These are phyloP conservation scores for Seira ritae DNA, from an alignment of 2,888 invertebrate species.

Conservation along the genomic window DNA sequence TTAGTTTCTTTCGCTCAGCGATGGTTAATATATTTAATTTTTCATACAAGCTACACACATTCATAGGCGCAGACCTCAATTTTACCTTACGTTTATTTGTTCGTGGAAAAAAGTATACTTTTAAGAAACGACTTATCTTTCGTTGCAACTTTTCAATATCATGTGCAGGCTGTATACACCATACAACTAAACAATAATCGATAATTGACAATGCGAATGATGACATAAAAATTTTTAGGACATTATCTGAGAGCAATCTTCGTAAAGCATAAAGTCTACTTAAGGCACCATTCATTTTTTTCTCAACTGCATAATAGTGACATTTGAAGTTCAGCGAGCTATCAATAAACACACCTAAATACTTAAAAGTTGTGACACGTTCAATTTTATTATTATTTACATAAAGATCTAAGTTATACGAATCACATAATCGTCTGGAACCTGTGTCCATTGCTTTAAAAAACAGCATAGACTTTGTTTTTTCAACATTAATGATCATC, in stretches of 20 bases:
- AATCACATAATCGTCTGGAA: background rate
- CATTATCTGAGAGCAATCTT: slow-evolving; percentile 17
- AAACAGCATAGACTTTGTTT: slow-evolving; percentile 46
- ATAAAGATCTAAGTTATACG: no score
- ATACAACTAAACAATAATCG: slow-evolving; percentile 35
- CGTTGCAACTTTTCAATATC: slow-evolving; percentile 20
- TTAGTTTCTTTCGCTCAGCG: background rate
- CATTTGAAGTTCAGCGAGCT: slow-evolving; percentile 5
- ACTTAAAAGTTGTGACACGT: slow-evolving; percentile 30
- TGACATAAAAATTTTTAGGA: slow-evolving; percentile 34
- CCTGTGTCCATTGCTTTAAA: slow-evolving; percentile 22
- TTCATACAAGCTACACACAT: background rate
- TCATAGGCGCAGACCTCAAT: background rate
- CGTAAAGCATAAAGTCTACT: slow-evolving; percentile 16
- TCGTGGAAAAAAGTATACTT: background rate
- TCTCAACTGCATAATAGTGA: slow-evolving; percentile 15
- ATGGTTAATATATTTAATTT: background rate
- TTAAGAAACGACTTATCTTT: slow-evolving; percentile 19
- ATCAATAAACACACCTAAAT: slow-evolving; percentile 34
- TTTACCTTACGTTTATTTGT: background rate
- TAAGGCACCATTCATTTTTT: slow-evolving; percentile 22
- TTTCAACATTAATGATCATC: slow-evolving; percentile 25
- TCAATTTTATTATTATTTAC: background rate
- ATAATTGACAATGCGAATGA: slow-evolving; percentile 20
- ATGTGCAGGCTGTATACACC: slow-evolving; percentile 21